These are phyloP conservation scores for Axea sp. DNA, from an alignment of 2,888 invertebrate species.

Conservation along the genomic window DNA sequence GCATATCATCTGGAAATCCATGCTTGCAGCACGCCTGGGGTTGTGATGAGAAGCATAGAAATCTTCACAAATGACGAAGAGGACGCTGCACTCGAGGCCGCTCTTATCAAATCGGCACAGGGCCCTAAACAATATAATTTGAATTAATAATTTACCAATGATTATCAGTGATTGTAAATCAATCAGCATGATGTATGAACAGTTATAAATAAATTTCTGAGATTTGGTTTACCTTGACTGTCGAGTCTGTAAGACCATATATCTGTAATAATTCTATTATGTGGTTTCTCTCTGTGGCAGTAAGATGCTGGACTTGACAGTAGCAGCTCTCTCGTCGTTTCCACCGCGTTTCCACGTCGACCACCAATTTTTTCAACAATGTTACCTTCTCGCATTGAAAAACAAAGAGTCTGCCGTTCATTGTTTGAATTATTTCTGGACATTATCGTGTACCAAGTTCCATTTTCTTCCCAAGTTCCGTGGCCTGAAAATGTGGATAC, in stretches of 20 bases:
- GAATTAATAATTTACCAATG: too few relatives aligned
- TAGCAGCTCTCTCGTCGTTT: constrained; percentile 72
- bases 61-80: constrained; percentile 71
- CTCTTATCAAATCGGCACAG: constrained; percentile 76
- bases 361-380: constrained; percentile 67
- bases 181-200: too few relatives aligned
- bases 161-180: too few relatives aligned
- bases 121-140: constrained; percentile 68
- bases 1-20: constrained; percentile 77
- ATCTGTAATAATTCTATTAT: constrained; percentile 61
- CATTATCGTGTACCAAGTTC: constrained; percentile 85
- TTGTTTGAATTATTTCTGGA: constrained; percentile 77
- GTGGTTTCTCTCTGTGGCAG: constrained; percentile 70
- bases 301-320: constrained; percentile 71
- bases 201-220: too few relatives aligned
- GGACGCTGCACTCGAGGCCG: constrained; percentile 74
- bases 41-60: constrained; percentile 68
- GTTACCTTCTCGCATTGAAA: constrained; percentile 73
- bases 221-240: constrained; percentile 75
- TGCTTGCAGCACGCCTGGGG: constrained; percentile 67
- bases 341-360: constrained; percentile 66
- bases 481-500: constrained; percentile 85
- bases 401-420: constrained; percentile 72
- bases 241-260: constrained; percentile 74
- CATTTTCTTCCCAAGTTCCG: constrained; percentile 86